phyloP scores from a whole-genome alignment of 2,797 vertebrate genomes.

The Trachops cirrhosus region DNA sequence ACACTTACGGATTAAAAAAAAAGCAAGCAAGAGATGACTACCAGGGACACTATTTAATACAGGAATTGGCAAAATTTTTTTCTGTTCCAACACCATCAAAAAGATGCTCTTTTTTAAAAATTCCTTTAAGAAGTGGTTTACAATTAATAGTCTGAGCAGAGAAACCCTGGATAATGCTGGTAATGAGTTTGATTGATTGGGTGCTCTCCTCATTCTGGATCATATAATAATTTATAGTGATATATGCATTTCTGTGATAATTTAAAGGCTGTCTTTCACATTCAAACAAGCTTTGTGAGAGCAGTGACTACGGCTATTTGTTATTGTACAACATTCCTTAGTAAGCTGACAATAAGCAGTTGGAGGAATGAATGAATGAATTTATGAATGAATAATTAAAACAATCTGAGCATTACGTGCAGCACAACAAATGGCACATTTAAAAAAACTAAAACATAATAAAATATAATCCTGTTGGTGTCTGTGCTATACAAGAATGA shows the following conservation, averaged over 20 bases:
- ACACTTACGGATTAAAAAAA: neutral
- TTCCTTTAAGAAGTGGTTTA: neutral
- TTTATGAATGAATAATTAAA: neutral
- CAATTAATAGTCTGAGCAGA: neutral
- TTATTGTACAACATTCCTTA: neutral
- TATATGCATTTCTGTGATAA: neutral
- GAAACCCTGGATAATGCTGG: neutral
- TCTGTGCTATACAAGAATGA: neutral
- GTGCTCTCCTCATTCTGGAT: neutral
- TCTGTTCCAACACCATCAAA: neutral
- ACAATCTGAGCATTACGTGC: neutral
- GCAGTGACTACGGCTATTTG: no score
- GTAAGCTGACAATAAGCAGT: neutral
- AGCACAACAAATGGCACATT: neutral
- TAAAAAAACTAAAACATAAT: neutral
- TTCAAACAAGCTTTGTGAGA: neutral
- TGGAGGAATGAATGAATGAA: neutral
- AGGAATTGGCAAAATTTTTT: neutral
- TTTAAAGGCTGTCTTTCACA: neutral
- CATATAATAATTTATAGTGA: neutral
- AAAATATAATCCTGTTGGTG: neutral
- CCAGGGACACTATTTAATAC: neutral
- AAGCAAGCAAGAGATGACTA: fast-evolving
- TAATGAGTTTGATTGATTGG: neutral
- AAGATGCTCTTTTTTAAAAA: neutral